Evolutionary conservation across 2,888 invertebrate genomes (phyloP).

Genomic region (Sphaeridia pumilis): DNA sequence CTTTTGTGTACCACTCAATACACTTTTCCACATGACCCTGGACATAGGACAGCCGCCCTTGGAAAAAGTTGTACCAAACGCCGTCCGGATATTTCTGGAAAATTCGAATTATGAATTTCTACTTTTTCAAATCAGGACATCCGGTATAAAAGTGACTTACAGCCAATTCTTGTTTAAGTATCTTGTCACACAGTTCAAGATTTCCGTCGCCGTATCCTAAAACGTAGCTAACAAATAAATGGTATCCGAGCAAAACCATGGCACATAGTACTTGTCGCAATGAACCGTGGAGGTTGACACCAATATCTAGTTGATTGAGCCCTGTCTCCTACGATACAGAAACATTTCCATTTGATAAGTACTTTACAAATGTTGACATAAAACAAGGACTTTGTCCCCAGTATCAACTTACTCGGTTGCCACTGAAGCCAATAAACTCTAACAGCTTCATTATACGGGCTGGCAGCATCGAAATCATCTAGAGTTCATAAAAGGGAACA

Average conservation of each 20-base stretch:
- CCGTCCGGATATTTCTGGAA: slow-evolving; percentile 61
- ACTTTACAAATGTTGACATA: too few relatives aligned
- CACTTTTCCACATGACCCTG: slow-evolving; percentile 61
- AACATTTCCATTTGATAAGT: too few relatives aligned
- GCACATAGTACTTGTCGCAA: slow-evolving; percentile 76
- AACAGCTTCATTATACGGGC: slow-evolving; percentile 69
- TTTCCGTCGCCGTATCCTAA: slow-evolving; percentile 72
- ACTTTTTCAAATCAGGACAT: neutral
- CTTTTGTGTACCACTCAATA: slow-evolving; percentile 61
- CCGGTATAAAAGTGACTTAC: slow-evolving; percentile 37
- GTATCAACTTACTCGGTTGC: slow-evolving; percentile 52
- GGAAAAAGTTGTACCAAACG: slow-evolving; percentile 83
- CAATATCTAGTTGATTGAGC: slow-evolving; percentile 58
- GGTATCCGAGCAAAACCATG: slow-evolving; percentile 71
- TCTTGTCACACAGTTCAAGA: slow-evolving; percentile 58
- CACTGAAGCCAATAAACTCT: slow-evolving; percentile 91
- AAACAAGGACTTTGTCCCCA: neutral
- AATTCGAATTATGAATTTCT: too few relatives aligned
- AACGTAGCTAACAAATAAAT: slow-evolving; percentile 71
- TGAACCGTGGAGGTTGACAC: slow-evolving; percentile 57
- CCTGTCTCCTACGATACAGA: slow-evolving; percentile 58
- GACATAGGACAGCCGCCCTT: slow-evolving; percentile 71
- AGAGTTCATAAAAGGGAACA: slow-evolving; percentile 27
- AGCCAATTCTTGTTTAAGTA: slow-evolving; percentile 60
- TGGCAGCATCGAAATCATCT: slow-evolving; percentile 82